A percentile compares a stretch with the other conserved stretches of the same genome.
Conservation (phyloP, 2,113 vertebrate genomes). For the Lutjanus erythropterus region DNA sequence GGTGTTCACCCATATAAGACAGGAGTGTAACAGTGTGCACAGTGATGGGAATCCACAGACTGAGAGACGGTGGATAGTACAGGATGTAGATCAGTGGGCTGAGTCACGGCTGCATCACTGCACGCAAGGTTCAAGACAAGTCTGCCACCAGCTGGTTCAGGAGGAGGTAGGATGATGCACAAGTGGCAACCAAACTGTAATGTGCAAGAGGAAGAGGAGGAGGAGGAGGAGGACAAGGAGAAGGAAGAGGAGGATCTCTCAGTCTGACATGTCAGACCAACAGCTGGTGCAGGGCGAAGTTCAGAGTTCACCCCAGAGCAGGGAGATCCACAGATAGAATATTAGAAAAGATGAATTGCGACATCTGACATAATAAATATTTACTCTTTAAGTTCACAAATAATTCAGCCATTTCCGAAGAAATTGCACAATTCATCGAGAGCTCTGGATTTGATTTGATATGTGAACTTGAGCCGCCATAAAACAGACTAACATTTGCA, state of each 20-base stretch:
- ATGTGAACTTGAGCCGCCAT: neutral
- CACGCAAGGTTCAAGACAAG: conserved; percentile 62
- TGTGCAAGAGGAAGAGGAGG: neutral
- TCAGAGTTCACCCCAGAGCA: too few species aligned
- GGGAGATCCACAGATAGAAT: too few species aligned
- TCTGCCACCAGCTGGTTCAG: conserved; percentile 70
- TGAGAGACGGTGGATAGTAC: neutral
- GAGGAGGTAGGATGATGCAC: conserved; percentile 25
- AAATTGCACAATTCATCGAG: neutral
- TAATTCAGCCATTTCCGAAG: neutral
- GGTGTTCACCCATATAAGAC: neutral
- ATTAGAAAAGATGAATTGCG: neutral
- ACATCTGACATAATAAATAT: too few species aligned
- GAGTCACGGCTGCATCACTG: conserved; percentile 37
- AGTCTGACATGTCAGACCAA: neutral
- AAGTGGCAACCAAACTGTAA: conserved; percentile 16
- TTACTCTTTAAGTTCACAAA: neutral
- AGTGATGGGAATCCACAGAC: neutral
- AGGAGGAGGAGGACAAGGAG: too few species aligned
- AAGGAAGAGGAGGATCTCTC: neutral
- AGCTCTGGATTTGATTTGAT: neutral
- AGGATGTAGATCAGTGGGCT: conserved; percentile 39
- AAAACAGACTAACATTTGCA: neutral
- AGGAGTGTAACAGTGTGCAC: neutral
- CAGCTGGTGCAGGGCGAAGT: neutral